A percentile compares a stretch with the other conserved stretches of the same genome.
Conservation (phyloP, 2,797 vertebrate genomes). For the Sitta carolinensis region DNA sequence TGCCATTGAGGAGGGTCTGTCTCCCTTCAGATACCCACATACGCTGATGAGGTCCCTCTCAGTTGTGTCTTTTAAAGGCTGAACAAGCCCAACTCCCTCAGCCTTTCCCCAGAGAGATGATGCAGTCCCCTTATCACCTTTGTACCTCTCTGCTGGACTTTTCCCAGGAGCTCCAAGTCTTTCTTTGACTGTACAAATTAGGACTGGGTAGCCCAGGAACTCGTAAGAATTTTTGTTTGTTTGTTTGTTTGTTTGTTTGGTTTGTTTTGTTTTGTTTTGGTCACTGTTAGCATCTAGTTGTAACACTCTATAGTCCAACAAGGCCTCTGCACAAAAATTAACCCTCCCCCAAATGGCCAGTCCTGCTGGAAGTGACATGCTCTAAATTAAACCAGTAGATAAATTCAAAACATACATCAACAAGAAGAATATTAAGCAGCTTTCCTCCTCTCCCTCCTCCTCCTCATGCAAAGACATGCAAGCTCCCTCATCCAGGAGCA, state of each 20-base stretch:
- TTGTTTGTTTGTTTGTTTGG: too few species aligned
- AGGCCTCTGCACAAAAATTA: neutral
- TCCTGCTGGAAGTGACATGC: neutral
- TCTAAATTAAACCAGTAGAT: neutral
- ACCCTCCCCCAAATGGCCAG: neutral
- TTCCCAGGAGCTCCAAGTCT: neutral
- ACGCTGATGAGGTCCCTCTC: neutral
- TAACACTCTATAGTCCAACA: neutral
- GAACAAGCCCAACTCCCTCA: neutral
- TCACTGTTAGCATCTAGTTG: neutral
- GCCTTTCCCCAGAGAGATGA: neutral
- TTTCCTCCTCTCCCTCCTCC: neutral
- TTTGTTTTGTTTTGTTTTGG: neutral
- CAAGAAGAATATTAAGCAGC: conserved; percentile 38
- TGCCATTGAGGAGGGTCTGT: neutral
- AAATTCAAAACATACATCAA: conserved; percentile 25
- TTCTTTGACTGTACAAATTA: neutral
- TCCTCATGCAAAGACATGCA: neutral
- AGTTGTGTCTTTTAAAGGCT: neutral
- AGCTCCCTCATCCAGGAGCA: conserved; percentile 15
- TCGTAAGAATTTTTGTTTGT: neutral
- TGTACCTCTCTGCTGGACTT: neutral
- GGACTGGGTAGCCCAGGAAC: neutral
- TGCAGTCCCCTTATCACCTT: neutral
- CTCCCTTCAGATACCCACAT: neutral